phyloP scores from a whole-genome alignment of 2,888 invertebrate species.

The Lomographa bimaculata region DNA sequence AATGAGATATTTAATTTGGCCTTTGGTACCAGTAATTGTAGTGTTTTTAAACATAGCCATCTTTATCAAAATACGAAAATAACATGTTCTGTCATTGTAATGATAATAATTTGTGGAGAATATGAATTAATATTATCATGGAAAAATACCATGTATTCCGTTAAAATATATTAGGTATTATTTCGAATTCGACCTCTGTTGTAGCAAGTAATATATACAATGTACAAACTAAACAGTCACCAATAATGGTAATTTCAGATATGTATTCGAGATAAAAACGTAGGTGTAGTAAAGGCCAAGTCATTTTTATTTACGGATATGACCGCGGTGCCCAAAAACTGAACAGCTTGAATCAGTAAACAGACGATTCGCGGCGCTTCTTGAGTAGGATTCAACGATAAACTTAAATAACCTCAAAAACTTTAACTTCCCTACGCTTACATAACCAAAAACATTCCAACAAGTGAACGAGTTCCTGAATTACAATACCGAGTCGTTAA shows the following conservation, averaged over 20 bases:
- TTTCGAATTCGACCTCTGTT: too few relatives aligned
- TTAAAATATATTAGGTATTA: too few relatives aligned
- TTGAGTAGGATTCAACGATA: too few relatives aligned
- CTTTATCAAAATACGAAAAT: too few relatives aligned
- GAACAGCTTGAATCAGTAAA: slow-evolving; percentile 33
- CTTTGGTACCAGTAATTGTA: too few relatives aligned
- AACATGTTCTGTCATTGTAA: too few relatives aligned
- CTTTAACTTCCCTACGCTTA: slow-evolving; percentile 22
- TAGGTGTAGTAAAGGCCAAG: slow-evolving; percentile 22
- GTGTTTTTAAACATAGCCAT: too few relatives aligned
- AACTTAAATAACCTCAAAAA: slow-evolving; percentile 42
- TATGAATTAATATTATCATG: too few relatives aligned
- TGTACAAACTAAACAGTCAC: slow-evolving; percentile 11
- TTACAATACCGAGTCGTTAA: slow-evolving; percentile 13
- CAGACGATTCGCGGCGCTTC: slow-evolving; percentile 1
- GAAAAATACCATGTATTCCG: too few relatives aligned
- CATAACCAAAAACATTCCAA: slow-evolving; percentile 27
- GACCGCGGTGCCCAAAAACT: slow-evolving; percentile 18
- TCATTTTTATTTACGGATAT: slow-evolving; percentile 38
- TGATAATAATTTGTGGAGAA: too few relatives aligned
- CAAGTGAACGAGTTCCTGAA: slow-evolving; percentile 24
- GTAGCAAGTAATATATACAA: too few relatives aligned
- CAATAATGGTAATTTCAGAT: slow-evolving; percentile 6
- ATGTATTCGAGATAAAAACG: slow-evolving; percentile 9
- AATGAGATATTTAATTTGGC: too few relatives aligned